These are phyloP conservation scores for Siphonodentalium dalli DNA, from an alignment of 2,888 invertebrate species.

Conservation along the genomic window DNA sequence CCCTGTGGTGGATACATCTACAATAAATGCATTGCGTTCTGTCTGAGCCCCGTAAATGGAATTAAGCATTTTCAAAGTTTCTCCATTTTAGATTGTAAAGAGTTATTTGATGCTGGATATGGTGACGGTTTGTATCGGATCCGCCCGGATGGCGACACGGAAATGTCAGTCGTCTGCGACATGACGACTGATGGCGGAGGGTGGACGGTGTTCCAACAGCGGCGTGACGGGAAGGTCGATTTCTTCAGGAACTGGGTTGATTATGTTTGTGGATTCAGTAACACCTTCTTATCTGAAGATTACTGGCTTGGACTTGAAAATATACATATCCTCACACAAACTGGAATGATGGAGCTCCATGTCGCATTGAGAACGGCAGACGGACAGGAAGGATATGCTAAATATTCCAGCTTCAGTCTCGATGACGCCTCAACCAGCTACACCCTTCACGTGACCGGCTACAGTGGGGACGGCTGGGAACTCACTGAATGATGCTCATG, in stretches of 20 bases:
- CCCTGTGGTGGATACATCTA: no score
- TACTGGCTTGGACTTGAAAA: constrained; percentile 5
- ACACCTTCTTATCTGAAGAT: neutral
- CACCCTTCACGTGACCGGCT: neutral
- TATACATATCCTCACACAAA: neutral
- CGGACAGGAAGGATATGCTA: neutral
- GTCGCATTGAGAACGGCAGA: neutral
- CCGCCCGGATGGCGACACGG: neutral
- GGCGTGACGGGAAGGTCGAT: constrained; percentile 2
- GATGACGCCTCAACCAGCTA: neutral
- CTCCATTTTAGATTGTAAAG: no score
- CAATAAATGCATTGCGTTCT: no score
- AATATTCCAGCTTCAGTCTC: neutral
- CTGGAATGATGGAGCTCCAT: neutral
- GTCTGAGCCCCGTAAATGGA: no score
- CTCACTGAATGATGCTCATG: no score
- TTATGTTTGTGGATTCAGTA: constrained; percentile 3
- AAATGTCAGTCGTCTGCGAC: neutral
- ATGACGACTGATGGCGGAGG: constrained; percentile 7
- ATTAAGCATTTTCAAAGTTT: no score
- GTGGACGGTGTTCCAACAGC: constrained; percentile 6
- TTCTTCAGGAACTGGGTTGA: constrained; percentile 2
- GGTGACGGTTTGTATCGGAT: constrained; percentile 6
- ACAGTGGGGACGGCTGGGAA: neutral
- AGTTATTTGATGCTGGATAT: no score